Percentiles rank a stretch among this genome's conserved stretches.
These are phyloP conservation scores for Pomatostomus ruficeps DNA, from an alignment of 2,113 vertebrate genomes.

Conservation along the genomic window DNA sequence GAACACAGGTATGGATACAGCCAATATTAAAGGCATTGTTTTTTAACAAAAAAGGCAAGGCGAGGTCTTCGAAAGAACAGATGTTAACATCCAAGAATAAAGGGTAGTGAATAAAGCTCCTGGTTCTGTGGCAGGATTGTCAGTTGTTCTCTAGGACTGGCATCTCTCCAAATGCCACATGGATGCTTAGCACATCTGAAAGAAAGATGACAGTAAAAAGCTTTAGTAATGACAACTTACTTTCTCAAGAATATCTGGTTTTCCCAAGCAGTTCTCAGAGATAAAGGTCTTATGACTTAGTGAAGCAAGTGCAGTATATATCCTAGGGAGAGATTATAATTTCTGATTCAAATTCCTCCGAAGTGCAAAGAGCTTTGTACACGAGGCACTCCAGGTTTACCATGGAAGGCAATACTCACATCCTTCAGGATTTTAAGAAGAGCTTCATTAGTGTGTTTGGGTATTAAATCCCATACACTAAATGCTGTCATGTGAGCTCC, in stretches of 20 bases:
- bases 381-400: not conserved
- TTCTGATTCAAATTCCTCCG: not conserved
- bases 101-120: slow-evolving; percentile 69
- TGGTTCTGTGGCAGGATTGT: slow-evolving; percentile 75
- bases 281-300: not conserved
- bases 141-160: slow-evolving; percentile 52
- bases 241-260: not conserved
- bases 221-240: not conserved
- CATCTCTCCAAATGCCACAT: slow-evolving; percentile 25
- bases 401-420: not conserved
- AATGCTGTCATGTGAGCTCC: not conserved
- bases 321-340: not conserved
- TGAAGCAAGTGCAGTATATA: not conserved
- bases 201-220: not conserved
- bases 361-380: not conserved
- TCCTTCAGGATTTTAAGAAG: not conserved
- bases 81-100: slow-evolving; percentile 45
- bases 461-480: not conserved
- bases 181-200: slow-evolving; percentile 8
- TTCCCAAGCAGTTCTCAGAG: not conserved
- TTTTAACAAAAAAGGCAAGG: slow-evolving; percentile 29
- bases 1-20: not conserved
- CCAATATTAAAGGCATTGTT: not conserved
- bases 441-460: not conserved
- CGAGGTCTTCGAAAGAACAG: slow-evolving; percentile 18